phyloP scores from a whole-genome alignment of 2,888 invertebrate genomes.

The Acanthosoma haemorrhoidale region DNA sequence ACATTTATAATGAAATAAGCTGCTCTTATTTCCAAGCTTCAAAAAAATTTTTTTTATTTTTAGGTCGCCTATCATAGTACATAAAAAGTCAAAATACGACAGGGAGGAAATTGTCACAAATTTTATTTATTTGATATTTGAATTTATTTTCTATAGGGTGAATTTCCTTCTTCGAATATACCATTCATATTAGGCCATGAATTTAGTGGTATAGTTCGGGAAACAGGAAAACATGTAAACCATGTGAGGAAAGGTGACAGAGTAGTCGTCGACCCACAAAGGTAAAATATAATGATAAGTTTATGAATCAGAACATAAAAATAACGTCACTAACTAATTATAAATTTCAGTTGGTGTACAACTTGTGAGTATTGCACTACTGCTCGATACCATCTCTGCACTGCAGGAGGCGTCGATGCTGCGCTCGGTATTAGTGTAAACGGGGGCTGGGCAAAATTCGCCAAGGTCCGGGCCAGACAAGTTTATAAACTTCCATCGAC shows the following conservation, averaged over 20 bases:
- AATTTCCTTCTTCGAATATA: constrained; percentile 56
- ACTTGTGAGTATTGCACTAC: constrained; percentile 58
- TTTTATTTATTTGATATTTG: no score
- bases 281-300: constrained; percentile 46
- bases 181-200: constrained; percentile 62
- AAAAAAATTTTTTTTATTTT: no score
- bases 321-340: no score
- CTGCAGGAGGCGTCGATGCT: constrained; percentile 55
- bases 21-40: no score
- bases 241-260: constrained; percentile 58
- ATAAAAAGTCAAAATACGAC: no score
- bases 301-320: no score
- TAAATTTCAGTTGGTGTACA: constrained; percentile 54
- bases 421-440: constrained; percentile 61
- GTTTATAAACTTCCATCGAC: constrained; percentile 55
- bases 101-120: no score
- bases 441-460: constrained; percentile 66
- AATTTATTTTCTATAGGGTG: constrained; percentile 56
- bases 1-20: no score
- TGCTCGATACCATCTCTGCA: constrained; percentile 61
- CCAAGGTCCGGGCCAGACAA: constrained; percentile 56
- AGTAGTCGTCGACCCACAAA: constrained; percentile 65
- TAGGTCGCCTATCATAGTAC: no score
- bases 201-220: constrained; percentile 58
- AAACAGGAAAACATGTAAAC: constrained; percentile 54